These are phyloP conservation scores for Sander lucioperca DNA, from an alignment of 2,113 vertebrate genomes.

Conservation along the genomic window DNA sequence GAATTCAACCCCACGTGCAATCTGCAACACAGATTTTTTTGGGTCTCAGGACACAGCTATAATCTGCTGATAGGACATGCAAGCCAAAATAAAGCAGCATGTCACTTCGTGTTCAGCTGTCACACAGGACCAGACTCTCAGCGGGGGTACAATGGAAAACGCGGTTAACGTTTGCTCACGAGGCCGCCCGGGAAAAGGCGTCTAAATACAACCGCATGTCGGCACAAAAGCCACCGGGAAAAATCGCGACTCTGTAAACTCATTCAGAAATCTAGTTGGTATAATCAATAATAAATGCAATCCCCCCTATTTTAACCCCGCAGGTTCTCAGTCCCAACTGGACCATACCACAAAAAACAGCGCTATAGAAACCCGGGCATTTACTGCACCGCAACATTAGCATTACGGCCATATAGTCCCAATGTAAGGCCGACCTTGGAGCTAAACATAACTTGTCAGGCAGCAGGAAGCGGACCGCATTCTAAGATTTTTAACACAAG, in stretches of 20 bases:
- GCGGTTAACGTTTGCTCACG: conserved; percentile 34
- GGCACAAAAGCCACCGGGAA: conserved; percentile 2
- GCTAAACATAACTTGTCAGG: conserved; percentile 30
- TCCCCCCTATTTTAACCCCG: conserved; percentile 84
- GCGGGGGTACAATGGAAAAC: conserved; percentile 75
- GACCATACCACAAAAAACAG: conserved; percentile 88
- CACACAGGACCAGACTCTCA: conserved; percentile 61
- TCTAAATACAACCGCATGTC: conserved; percentile 39
- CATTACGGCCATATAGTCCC: conserved; percentile 58
- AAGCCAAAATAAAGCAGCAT: conserved; percentile 69
- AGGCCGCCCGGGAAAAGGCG: conserved; percentile 55
- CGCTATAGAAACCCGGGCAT: conserved; percentile 80
- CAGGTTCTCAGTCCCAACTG: conserved; percentile 86
- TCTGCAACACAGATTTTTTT: not conserved
- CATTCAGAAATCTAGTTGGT: conserved; percentile 41
- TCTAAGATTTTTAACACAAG: conserved; percentile 7
- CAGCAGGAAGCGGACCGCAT: not conserved
- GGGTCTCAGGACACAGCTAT: not conserved
- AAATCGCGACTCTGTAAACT: not conserved
- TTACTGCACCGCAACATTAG: conserved; percentile 56
- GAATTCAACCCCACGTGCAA: not conserved
- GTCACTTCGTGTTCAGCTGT: conserved; percentile 47
- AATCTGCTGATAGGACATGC: conserved; percentile 6
- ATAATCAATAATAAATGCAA: conserved; percentile 57
- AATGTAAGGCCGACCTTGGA: conserved; percentile 30